phyloP scores from a whole-genome alignment of 2,797 vertebrate species.

The Adrianichthys oophorus region DNA sequence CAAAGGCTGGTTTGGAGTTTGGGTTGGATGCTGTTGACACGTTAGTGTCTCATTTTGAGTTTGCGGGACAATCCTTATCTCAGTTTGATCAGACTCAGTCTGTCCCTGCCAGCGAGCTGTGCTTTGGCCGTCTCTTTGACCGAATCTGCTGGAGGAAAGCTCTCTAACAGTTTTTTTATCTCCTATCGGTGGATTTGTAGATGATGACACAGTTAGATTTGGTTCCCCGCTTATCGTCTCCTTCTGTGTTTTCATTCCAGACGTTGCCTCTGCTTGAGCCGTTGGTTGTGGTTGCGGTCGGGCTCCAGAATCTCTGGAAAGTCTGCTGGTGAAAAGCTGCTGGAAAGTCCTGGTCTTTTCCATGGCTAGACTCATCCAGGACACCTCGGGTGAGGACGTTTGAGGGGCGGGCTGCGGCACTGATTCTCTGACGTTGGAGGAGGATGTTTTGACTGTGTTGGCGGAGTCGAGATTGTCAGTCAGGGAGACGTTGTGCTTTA shows the following conservation, averaged over 20 bases:
- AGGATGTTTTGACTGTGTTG: constrained; percentile 7
- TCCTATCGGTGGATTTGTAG: no score
- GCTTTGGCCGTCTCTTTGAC: constrained; percentile 66
- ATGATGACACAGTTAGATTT: no score
- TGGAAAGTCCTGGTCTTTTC: constrained; percentile 86
- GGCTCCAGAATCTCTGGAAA: constrained; percentile 74
- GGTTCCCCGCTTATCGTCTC: constrained; percentile 11
- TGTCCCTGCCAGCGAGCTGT: constrained; percentile 52
- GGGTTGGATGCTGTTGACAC: background rate
- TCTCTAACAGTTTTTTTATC: constrained; percentile 17
- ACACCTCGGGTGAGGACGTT: constrained; percentile 65
- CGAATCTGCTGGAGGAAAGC: constrained; percentile 72
- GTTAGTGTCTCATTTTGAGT: constrained; percentile 20
- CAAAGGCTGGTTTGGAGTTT: constrained; percentile 16
- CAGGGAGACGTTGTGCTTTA: constrained; percentile 28
- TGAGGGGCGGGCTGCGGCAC: constrained; percentile 51
- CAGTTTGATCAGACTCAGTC: constrained; percentile 16
- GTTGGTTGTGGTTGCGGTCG: constrained; percentile 46
- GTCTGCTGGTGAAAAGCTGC: constrained; percentile 74
- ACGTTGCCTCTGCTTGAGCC: constrained; percentile 13
- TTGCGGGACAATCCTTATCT: constrained; percentile 10
- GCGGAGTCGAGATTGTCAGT: background rate
- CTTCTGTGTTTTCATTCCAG: constrained; percentile 20
- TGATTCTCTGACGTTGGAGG: constrained; percentile 25
- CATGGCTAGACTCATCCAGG: constrained; percentile 88